A percentile compares a stretch with the other conserved stretches of the same genome.
phyloP scores from a whole-genome alignment of 2,113 vertebrate genomes.

The Steatornis caripensis region DNA sequence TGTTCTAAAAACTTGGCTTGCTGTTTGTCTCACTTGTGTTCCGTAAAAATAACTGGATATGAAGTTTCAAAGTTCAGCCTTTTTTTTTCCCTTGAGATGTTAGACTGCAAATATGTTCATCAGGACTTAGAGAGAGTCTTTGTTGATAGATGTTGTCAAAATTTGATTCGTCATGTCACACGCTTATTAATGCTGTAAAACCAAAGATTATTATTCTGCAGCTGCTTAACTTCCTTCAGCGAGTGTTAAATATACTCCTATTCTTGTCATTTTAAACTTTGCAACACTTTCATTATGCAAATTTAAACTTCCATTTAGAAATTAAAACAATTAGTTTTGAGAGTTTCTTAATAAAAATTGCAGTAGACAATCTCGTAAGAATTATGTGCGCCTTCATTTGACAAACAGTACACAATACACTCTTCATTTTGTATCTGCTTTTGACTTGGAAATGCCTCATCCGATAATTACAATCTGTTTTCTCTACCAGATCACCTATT shows the following conservation, averaged over 20 bases:
- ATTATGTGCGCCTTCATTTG: background rate
- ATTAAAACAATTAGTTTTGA: background rate
- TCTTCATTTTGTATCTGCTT: background rate
- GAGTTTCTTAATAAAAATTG: background rate
- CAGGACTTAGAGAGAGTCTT: background rate
- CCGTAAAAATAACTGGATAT: slow-evolving; percentile 17
- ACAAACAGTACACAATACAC: background rate
- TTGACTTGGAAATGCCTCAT: background rate
- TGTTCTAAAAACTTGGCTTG: background rate
- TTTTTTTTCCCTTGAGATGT: background rate
- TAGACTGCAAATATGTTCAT: background rate
- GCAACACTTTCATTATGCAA: background rate
- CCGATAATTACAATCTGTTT: background rate
- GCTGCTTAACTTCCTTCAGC: background rate
- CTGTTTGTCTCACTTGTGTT: slow-evolving; percentile 30
- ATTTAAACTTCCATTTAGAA: background rate
- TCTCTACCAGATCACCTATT: background rate
- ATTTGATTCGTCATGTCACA: background rate
- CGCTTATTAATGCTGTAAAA: background rate
- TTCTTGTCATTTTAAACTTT: background rate
- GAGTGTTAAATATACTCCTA: background rate
- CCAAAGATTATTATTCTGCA: background rate
- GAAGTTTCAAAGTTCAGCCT: background rate
- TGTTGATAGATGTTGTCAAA: background rate
- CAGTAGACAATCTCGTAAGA: background rate